Evolutionary conservation across 2,888 invertebrate genomes (phyloP).

Genomic region (Thymelicus lineola): DNA sequence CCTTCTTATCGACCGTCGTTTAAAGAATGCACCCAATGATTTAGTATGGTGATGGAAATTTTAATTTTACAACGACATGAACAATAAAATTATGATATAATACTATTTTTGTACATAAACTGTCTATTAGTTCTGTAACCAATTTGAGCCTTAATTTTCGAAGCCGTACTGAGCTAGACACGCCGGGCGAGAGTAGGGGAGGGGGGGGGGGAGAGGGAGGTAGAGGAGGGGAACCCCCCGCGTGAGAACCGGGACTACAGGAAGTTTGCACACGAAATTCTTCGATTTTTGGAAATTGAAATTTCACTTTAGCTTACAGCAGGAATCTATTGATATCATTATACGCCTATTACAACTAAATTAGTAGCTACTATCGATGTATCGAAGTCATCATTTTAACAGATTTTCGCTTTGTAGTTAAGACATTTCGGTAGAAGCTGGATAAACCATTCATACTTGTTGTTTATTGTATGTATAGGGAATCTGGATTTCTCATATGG

Average conservation of each 20-base stretch:
- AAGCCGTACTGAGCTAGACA: conserved; percentile 32
- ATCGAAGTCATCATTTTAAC: too few species aligned
- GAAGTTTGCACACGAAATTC: conserved; percentile 62
- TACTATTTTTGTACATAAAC: background rate
- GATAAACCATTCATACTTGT: too few species aligned
- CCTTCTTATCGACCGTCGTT: too few species aligned
- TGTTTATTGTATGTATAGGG: too few species aligned
- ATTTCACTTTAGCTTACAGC: conserved; percentile 32
- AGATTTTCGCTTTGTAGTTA: too few species aligned
- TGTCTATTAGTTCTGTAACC: conserved; percentile 19
- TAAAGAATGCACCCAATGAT: too few species aligned
- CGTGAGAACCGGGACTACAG: conserved; percentile 34
- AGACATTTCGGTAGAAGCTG: too few species aligned
- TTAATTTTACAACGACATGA: too few species aligned
- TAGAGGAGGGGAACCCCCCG: conserved; percentile 2
- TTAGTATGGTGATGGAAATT: too few species aligned
- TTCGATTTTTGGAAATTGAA: conserved; percentile 54
- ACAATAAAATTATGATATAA: background rate
- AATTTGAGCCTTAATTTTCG: conserved; percentile 25
- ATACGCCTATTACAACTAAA: too few species aligned
- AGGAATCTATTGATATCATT: background rate
- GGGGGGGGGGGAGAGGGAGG: conserved; percentile 52
- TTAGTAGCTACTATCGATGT: too few species aligned
- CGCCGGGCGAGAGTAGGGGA: conserved; percentile 39
- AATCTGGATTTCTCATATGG: too few species aligned